Base-by-base conservation (phyloP, 2,113 vertebrate genomes). In the Oncorhynchus tshawytscha region DNA sequence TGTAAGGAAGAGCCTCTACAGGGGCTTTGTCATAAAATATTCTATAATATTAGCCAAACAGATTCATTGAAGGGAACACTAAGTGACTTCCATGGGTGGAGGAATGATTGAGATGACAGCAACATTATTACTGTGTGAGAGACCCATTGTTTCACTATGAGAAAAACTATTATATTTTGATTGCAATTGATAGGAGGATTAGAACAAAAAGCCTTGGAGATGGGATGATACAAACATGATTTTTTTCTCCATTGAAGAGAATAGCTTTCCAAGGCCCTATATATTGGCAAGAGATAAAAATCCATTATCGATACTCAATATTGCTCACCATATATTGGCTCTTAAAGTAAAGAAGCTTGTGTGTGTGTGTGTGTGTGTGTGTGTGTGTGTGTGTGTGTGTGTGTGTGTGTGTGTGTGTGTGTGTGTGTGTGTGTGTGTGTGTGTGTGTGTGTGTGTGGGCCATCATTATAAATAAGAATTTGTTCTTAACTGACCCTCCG, bases 271-370 rank as follows among this genome's bases (percentile, higher is more conserved):
- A 68, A 16, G 27, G 39, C 27, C 51, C 51, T 45, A 72, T 71
- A 73, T 69, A 64, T 73, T 20, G 22, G 29, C 6, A 27, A 54
- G 29, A 73, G 77, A 78, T 73, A 45, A 69, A 69, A 78, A 73
- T 57, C 71, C 9, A 57, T 78, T 73, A 73, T 78, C 39, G 24
- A 29, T 24, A 57, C 22, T 66, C 27, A 59, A 67, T 62, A 60
- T 78, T 73, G 49, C 71, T 48, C 25, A 45, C 51, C 71, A 69
- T 9, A 6, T 45, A 16, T 39, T 9, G 31, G 65, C 54, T 78
- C 65, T 69, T 71, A 67, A 67, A 31, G 45, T 27, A 76, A 76
- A 62, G 67, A 15, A 16, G 67, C 60, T 70, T 69, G 13, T 51
- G 65, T 13, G 20, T 76, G 25, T 16, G 64, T 22, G 20, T 31